phyloP scores from a whole-genome alignment of 2,888 invertebrate genomes.

The Apocheima hispidaria region DNA sequence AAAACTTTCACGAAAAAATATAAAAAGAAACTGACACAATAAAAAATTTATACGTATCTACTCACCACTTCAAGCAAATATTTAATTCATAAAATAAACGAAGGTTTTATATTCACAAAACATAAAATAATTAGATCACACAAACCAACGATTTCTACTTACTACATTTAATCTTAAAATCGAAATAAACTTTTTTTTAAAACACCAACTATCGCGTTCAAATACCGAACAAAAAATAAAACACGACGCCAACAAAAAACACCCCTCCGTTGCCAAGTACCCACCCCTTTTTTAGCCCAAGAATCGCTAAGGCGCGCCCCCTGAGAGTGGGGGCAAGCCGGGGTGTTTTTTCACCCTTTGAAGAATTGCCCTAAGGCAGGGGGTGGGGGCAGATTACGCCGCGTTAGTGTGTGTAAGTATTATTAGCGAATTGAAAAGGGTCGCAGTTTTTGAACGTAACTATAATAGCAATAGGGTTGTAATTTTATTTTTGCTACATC shows the following conservation, averaged over 20 bases:
- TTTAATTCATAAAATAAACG: neutral
- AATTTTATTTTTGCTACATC: slow-evolving; percentile 44
- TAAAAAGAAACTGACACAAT: too few relatives aligned
- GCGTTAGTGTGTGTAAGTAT: slow-evolving; percentile 73
- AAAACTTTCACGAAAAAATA: too few relatives aligned
- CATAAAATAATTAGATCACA: neutral
- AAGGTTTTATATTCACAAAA: neutral
- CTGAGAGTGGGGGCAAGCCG: slow-evolving; percentile 52
- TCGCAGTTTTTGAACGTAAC: slow-evolving; percentile 74
- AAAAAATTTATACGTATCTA: too few relatives aligned
- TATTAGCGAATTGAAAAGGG: slow-evolving; percentile 82
- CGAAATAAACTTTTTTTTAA: neutral
- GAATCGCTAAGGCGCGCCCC: slow-evolving; percentile 82
- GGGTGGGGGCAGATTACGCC: slow-evolving; percentile 62
- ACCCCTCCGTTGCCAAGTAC: slow-evolving; percentile 78
- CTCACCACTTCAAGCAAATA: neutral
- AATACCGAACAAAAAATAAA: slow-evolving; percentile 64
- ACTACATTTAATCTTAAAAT: neutral
- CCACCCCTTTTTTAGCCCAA: slow-evolving; percentile 85
- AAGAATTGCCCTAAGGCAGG: slow-evolving; percentile 84
- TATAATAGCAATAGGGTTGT: slow-evolving; percentile 45
- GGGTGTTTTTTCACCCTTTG: slow-evolving; percentile 84
- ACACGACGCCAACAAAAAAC: slow-evolving; percentile 52
- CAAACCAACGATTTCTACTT: too few relatives aligned
- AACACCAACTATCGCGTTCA: slow-evolving; percentile 41